Evolutionary conservation across 2,113 vertebrate species (phyloP), one percentile per base, ranked within the genome.

Genomic region (Patagioenas fasciata): DNA sequence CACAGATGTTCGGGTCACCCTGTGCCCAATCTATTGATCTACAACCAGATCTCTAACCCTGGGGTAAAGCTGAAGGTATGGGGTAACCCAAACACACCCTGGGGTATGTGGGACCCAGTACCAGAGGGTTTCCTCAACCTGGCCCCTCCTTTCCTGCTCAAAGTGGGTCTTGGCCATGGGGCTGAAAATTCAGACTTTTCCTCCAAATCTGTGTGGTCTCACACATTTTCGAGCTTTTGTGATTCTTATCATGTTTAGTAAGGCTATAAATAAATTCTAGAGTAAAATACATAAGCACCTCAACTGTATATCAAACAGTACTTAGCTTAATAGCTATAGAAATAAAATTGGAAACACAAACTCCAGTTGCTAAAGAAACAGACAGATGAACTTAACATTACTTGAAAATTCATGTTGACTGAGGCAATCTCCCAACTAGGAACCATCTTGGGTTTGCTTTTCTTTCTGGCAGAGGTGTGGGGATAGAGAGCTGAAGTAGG

Each of bases 1-100:
- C 24, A 24, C 7, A 58, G 32, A 13, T n/a, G 11, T 36, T 5
- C 38, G 42, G 64, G 48, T 32, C 32, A 64, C 11, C 11, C 23
- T 50, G 15, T 0, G 0, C 25, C 57, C 6, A 34, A 8, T 19
- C 23, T 15, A 26, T 5, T 36, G 20, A 34, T 40, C 80, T 70
- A 62, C 0, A 2, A 32, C 2, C 36, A 87, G 21, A 36, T 47
- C 4, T 74, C 25, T 50, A 47, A 62, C 6, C 23, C 31, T 31
- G 51, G 58, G 47, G 16, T 78, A 80, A 87, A 70, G 31, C 12
- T 89, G 36, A 77, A 51, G 16, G 9, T 44, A 12, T 34, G 29
- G 17, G 8, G 11, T 73, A 29, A 44, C 17, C 6, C 4, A 15
- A 56, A 0, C 1, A 0, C 12, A 57, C 18, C 6, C 31, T 5